A percentile compares a stretch with the other conserved stretches of the same genome.
These are phyloP conservation scores for Himalopsyche kuldschensis DNA, from an alignment of 2,888 invertebrate species.

Conservation along the genomic window DNA sequence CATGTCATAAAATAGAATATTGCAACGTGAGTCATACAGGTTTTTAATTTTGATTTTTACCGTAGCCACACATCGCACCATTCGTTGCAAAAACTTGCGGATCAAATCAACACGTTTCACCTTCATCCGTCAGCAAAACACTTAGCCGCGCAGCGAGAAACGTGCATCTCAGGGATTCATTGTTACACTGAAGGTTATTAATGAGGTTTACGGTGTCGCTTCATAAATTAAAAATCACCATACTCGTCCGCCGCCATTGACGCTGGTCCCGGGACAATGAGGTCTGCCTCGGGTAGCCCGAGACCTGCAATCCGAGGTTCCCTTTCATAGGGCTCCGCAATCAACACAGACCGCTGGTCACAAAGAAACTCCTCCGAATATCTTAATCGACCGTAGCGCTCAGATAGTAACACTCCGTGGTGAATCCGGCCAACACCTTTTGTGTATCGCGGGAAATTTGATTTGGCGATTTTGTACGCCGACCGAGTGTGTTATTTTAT, in stretches of 20 bases:
- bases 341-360: constrained; percentile 4
- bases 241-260: constrained; percentile 18
- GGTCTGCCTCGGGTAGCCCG: constrained; percentile 12
- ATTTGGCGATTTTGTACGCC: constrained; percentile 38
- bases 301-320: background rate
- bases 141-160: constrained; percentile 14
- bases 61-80: background rate
- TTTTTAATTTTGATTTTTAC: too few relatives aligned
- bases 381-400: constrained; percentile 37
- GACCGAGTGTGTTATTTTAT: constrained; percentile 12
- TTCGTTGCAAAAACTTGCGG: background rate
- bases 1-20: too few relatives aligned
- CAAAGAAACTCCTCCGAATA: constrained; percentile 30
- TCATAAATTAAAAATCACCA: constrained; percentile 35
- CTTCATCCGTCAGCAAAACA: background rate
- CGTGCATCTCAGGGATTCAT: constrained; percentile 20
- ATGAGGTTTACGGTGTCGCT: constrained; percentile 35
- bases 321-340: background rate
- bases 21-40: too few relatives aligned
- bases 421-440: constrained; percentile 9
- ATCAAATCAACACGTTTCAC: background rate
- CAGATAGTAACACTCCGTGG: constrained; percentile 15
- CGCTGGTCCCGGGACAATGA: constrained; percentile 30
- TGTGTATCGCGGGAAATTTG: constrained; percentile 31
- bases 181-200: constrained; percentile 25